Evolutionary conservation across 2,113 vertebrate genomes (phyloP).

Genomic region (Chamaea fasciata): DNA sequence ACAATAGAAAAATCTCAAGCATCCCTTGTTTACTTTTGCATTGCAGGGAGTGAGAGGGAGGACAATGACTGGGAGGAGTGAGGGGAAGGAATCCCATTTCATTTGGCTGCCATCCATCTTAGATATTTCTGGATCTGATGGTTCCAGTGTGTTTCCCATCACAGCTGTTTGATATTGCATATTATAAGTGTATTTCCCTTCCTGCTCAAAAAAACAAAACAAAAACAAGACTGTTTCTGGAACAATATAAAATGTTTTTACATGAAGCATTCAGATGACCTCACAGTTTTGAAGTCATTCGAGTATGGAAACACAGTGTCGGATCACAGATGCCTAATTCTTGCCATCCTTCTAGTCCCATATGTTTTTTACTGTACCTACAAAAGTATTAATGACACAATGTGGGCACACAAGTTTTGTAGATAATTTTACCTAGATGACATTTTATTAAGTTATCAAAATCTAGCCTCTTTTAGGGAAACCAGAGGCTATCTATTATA

Average conservation of each 20-base stretch:
- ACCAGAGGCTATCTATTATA: background rate
- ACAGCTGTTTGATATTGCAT: background rate
- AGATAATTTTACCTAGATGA: background rate
- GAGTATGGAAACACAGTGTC: background rate
- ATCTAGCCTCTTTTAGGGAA: background rate
- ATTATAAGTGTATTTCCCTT: background rate
- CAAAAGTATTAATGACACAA: background rate
- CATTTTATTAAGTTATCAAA: constrained; percentile 1
- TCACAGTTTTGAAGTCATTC: background rate
- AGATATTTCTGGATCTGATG: background rate
- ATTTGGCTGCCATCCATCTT: background rate
- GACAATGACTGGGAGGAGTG: background rate
- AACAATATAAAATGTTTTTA: background rate
- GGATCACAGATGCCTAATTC: background rate
- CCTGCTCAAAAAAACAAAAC: background rate
- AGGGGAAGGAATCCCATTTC: background rate
- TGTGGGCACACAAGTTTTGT: background rate
- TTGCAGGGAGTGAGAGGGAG: accelerated
- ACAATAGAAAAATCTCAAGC: background rate
- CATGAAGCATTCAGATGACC: background rate
- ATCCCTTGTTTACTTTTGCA: background rate
- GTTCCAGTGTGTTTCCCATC: background rate
- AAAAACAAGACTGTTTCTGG: background rate
- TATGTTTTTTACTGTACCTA: background rate
- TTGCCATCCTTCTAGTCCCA: background rate